Percentiles rank a stretch among this genome's conserved stretches.
phyloP scores from a whole-genome alignment of 2,888 invertebrate genomes.

The Plebejus anna region DNA sequence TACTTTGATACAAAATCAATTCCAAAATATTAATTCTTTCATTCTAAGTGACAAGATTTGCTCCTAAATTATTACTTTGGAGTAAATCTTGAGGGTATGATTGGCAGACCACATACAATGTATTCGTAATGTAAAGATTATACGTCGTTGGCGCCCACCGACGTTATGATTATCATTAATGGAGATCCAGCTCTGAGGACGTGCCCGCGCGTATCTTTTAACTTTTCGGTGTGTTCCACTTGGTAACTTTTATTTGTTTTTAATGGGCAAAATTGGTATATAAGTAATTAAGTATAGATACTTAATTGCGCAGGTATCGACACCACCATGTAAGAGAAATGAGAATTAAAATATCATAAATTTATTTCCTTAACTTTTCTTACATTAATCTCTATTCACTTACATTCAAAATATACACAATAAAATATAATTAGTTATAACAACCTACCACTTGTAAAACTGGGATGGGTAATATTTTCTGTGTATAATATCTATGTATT shows the following conservation, averaged over 20 bases:
- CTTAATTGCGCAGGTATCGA: not conserved
- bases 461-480: not conserved
- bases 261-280: not conserved
- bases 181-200: constrained; percentile 27
- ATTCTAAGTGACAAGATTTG: not conserved
- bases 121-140: constrained; percentile 26
- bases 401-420: not conserved
- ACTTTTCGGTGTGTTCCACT: constrained; percentile 31
- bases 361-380: no score
- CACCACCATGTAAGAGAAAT: not conserved
- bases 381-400: not conserved
- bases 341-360: not conserved
- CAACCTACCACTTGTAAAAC: not conserved
- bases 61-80: not conserved
- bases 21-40: not conserved
- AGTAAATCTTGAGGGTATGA: not conserved
- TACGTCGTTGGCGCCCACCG: constrained; percentile 32
- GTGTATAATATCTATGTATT: not conserved
- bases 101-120: constrained; percentile 20
- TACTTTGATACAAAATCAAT: not conserved
- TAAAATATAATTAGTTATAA: not conserved
- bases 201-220: constrained; percentile 29
- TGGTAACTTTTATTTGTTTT: constrained; percentile 17
- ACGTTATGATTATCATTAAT: constrained; percentile 34
- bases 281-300: no score